A percentile compares a stretch with the other conserved stretches of the same genome.
These are phyloP conservation scores for Scaptodrosophila latifasciaeformis DNA, from an alignment of 2,888 invertebrate species.

Conservation along the genomic window DNA sequence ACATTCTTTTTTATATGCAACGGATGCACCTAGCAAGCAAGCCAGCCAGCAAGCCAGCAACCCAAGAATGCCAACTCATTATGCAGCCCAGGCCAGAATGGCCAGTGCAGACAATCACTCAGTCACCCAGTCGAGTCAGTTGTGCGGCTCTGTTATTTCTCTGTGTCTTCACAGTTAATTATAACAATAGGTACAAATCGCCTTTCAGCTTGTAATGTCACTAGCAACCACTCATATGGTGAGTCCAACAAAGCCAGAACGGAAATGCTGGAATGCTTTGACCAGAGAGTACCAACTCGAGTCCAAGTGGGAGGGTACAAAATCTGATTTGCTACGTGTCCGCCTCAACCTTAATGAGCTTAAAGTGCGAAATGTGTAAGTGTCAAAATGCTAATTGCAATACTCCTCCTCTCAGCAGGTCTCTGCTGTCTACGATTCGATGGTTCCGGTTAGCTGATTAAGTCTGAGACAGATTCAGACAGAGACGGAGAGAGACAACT, in stretches of 20 bases:
- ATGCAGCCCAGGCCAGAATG: slow-evolving; percentile 25
- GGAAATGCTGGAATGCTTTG: slow-evolving; percentile 54
- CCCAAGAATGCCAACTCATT: slow-evolving; percentile 61
- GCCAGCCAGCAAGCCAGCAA: slow-evolving; percentile 12
- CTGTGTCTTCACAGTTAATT: slow-evolving; percentile 53
- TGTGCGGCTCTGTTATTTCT: not conserved
- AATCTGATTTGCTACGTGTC: slow-evolving; percentile 49
- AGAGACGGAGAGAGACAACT: too few relatives aligned
- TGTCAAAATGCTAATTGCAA: slow-evolving; percentile 55
- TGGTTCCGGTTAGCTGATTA: too few relatives aligned
- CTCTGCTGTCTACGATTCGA: too few relatives aligned
- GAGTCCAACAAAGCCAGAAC: slow-evolving; percentile 26
- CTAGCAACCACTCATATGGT: slow-evolving; percentile 13
- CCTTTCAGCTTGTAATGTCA: slow-evolving; percentile 28
- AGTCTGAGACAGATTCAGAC: too few relatives aligned
- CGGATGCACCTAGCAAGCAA: slow-evolving; percentile 26
- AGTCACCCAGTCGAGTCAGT: not conserved
- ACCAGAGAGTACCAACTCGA: not conserved
- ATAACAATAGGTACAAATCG: slow-evolving; percentile 54
- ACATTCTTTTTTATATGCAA: slow-evolving; percentile 52
- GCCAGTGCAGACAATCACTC: not conserved
- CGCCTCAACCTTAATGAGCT: slow-evolving; percentile 31
- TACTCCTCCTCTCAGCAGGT: too few relatives aligned
- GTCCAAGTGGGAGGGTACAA: not conserved
- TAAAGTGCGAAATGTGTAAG: slow-evolving; percentile 43